A percentile compares a stretch with the other conserved stretches of the same genome.
These are phyloP conservation scores for Onychostoma macrolepis DNA, from an alignment of 2,113 vertebrate genomes.

Conservation along the genomic window DNA sequence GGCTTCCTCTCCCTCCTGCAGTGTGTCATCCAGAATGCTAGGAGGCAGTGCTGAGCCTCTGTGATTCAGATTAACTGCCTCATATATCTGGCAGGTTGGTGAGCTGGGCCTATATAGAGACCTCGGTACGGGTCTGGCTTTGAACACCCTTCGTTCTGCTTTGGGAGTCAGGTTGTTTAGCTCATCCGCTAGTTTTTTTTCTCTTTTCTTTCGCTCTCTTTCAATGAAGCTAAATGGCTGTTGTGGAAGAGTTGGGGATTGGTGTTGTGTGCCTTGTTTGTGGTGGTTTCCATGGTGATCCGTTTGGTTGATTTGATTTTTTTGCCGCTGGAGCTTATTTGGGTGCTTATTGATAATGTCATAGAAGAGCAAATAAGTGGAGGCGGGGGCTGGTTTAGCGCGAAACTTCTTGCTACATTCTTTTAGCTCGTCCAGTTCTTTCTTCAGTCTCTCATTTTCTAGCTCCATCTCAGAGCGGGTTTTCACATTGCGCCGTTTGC, in stretches of 20 bases:
- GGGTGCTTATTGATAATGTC: conserved; percentile 62
- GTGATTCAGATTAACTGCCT: conserved; percentile 67
- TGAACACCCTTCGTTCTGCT: conserved; percentile 76
- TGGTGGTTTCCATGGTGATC: conserved; percentile 26
- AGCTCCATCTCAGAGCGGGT: conserved; percentile 81
- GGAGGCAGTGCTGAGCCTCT: conserved; percentile 55
- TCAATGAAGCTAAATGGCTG: conserved; percentile 86
- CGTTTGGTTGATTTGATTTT: not conserved
- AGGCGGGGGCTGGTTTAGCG: conserved; percentile 84
- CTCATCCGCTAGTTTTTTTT: conserved; percentile 75
- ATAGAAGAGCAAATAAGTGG: conserved; percentile 79
- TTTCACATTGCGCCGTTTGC: conserved; percentile 76
- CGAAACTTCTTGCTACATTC: conserved; percentile 88
- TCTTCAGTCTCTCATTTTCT: conserved; percentile 75
- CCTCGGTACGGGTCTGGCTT: conserved; percentile 83
- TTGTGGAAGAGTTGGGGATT: conserved; percentile 71
- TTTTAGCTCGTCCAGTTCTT: conserved; percentile 82
- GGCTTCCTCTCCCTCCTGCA: conserved; percentile 41
- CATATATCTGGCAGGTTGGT: conserved; percentile 71
- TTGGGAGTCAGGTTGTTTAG: conserved; percentile 68
- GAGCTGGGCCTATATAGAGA: conserved; percentile 72
- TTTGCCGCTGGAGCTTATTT: conserved; percentile 62
- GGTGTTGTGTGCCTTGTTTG: conserved; percentile 60
- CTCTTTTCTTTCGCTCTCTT: conserved; percentile 83
- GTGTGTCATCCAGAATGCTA: conserved; percentile 51